A percentile compares a stretch with the other conserved stretches of the same genome.
phyloP scores from a whole-genome alignment of 1,140 invertebrate species.

The Hylyphantes graminicola region DNA sequence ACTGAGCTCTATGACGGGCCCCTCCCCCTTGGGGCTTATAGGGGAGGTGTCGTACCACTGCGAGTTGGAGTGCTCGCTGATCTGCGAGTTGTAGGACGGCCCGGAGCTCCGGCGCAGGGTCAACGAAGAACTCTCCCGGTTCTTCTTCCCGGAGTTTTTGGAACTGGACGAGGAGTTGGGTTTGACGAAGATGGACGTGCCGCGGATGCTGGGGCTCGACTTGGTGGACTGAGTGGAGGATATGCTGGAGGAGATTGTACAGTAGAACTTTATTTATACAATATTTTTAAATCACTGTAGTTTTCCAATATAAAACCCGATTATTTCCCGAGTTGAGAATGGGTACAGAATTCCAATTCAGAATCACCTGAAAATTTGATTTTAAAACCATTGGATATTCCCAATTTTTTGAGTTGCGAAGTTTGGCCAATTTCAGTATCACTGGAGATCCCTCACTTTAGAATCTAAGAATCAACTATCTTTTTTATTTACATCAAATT shows the following conservation, averaged over 20 bases:
- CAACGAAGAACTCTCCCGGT: constrained; percentile 36
- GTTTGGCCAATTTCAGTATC: no score
- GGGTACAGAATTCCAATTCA: no score
- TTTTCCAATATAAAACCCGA: no score
- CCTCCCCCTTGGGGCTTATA: constrained; percentile 31
- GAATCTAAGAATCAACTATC: no score
- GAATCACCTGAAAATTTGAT: no score
- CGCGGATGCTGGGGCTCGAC: constrained; percentile 37
- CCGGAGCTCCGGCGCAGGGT: constrained; percentile 55
- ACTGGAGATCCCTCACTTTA: no score
- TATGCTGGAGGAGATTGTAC: not conserved
- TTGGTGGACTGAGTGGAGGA: constrained; percentile 47
- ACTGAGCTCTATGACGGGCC: constrained; percentile 59
- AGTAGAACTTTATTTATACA: no score
- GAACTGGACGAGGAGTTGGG: constrained; percentile 16
- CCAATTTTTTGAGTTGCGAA: no score
- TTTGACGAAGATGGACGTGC: constrained; percentile 59
- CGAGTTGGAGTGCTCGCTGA: constrained; percentile 53
- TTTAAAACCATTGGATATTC: no score
- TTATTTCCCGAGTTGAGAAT: no score
- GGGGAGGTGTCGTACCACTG: constrained; percentile 62
- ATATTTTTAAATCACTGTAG: no score
- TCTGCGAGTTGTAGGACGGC: constrained; percentile 14
- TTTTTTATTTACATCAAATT: no score
- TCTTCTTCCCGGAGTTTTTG: constrained; percentile 53